phyloP scores from a whole-genome alignment of 2,888 invertebrate genomes.

The Protodeltote pygarga region DNA sequence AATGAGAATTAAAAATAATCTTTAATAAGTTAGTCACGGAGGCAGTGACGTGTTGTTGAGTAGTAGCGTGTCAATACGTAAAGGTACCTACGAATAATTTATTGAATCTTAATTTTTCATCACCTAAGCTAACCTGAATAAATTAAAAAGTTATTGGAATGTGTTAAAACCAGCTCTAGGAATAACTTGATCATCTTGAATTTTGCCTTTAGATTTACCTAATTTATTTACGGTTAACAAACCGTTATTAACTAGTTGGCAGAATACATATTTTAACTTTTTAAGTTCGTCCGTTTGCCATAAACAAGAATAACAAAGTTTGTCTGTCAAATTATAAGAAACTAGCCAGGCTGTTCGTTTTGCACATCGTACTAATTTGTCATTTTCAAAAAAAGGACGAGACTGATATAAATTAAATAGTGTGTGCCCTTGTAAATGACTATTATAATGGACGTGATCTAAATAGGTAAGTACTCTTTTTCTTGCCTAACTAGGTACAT shows the following conservation, averaged over 20 bases:
- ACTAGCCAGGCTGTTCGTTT: no score
- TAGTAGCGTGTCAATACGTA: conserved; percentile 20
- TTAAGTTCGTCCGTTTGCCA: no score
- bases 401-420: no score
- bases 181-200: conserved; percentile 21
- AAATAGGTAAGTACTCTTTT: no score
- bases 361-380: no score
- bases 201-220: conserved; percentile 18
- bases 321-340: no score
- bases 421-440: no score
- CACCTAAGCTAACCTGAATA: conserved; percentile 2
- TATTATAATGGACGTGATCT: no score
- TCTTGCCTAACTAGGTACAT: no score
- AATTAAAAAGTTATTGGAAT: conserved; percentile 14
- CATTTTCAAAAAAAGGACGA: no score
- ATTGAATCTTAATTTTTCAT: conserved; percentile 13
- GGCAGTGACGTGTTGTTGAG: no score
- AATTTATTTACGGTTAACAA: conserved; percentile 4
- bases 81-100: conserved; percentile 24
- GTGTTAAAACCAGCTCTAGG: conserved; percentile 14
- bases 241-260: conserved; percentile 29
- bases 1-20: conserved; percentile 11
- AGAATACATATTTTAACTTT: conserved; percentile 11
- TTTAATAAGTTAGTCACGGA: conserved; percentile 25
- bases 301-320: no score